Base-by-base conservation (phyloP, 2,113 vertebrate genomes). In the Scalopus aquaticus region DNA sequence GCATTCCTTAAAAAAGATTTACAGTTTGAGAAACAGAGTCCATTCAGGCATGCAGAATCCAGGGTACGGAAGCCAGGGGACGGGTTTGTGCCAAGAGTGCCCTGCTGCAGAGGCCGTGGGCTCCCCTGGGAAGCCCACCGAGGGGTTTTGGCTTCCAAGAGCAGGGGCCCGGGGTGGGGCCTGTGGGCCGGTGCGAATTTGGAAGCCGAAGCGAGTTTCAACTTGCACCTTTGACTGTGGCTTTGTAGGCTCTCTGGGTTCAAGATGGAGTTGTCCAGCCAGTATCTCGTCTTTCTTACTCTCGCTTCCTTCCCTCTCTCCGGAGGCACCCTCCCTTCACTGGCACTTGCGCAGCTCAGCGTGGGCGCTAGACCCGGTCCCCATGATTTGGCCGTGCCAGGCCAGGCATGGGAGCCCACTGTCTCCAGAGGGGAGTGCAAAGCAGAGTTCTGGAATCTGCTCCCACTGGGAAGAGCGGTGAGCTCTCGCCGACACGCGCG, bases 1-100 rank as follows among this genome's bases (percentile, higher is more conserved):
- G 37, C 60, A 60, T 73, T 89, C 39, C 39, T 88, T 28, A 2
- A 46, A 49, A 64, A 46, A 11, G 13, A 8, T 58, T 62, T 35
- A 24, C 13, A 37, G 13, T 42, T 22, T 60, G 19, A 42, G 46
- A 37, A 65, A 37, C 60, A 62, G 37, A 62, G 28, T 51, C 35
- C 20, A 8, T 17, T 58, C 17, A 0, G 1, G 1, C 35, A 1
- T 46, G 58, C 24, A 1, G 58, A 72, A 35, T 7, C 0, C 30
- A 6, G 49, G 42, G 58, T 60, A 7, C 65, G 44, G 54, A 42
- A 80, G 30, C 6, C 26, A 54, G 77, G 30, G 26, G 26, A 73
- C 35, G 39, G 10, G 16, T 39, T 85, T 88, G 67, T 51, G 2
- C 28, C 30, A n/a, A 22, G 16, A 8, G 10, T 9, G 6, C 51